Conservation (phyloP, 2,888 invertebrate genomes). For the Willowsia nigromaculata region DNA sequence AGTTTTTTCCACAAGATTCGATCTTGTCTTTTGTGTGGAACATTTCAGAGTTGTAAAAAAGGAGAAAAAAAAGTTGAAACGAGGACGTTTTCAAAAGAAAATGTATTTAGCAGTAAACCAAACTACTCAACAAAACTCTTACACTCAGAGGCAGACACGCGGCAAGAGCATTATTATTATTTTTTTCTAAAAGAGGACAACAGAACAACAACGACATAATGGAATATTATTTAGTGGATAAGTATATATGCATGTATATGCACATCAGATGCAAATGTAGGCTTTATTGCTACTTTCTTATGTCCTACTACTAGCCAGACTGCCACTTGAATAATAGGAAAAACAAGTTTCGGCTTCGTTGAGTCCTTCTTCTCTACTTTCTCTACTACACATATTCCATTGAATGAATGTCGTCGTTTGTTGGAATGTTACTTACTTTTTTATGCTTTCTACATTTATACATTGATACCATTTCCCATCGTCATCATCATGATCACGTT, state of each 20-base stretch:
- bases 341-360: slow-evolving; percentile 11
- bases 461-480: slow-evolving; percentile 41
- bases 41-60: neutral
- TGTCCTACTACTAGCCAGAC: neutral
- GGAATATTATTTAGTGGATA: neutral
- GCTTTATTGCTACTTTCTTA: slow-evolving; percentile 17
- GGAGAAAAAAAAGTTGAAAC: neutral
- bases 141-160: neutral
- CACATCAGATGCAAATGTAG: slow-evolving; percentile 42
- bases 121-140: neutral
- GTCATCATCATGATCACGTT: slow-evolving; percentile 14
- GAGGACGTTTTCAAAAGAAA: neutral
- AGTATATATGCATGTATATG: neutral
- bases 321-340: slow-evolving; percentile 38
- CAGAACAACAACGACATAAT: neutral
- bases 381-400: neutral
- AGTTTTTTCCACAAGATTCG: neutral
- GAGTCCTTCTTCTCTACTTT: slow-evolving; percentile 4
- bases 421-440: slow-evolving; percentile 29
- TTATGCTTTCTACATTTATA: slow-evolving; percentile 43
- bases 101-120: neutral
- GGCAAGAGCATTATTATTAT: neutral
- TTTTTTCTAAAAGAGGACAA: neutral
- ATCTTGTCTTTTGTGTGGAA: neutral
- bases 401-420: slow-evolving; percentile 40